Percentiles rank a stretch among this genome's conserved stretches.
These are phyloP conservation scores for Fukomys damarensis DNA, from an alignment of 2,113 vertebrate species.

Conservation along the genomic window DNA sequence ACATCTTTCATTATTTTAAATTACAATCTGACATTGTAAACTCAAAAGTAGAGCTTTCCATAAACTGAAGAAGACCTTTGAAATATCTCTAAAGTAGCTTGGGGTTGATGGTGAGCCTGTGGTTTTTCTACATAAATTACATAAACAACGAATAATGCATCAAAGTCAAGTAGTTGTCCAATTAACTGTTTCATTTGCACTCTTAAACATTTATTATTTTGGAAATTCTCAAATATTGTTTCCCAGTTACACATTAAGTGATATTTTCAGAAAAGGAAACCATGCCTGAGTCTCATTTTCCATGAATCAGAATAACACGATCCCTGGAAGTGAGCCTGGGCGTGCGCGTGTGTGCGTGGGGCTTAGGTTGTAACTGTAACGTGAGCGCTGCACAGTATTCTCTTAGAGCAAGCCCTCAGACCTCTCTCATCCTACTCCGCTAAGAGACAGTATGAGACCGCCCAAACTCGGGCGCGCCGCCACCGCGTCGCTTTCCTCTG, in stretches of 20 bases:
- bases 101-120: background rate
- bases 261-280: background rate
- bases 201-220: background rate
- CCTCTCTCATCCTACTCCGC: conserved; percentile 22
- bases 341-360: rapidly evolving
- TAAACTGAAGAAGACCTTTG: background rate
- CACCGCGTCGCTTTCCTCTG: background rate
- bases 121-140: background rate
- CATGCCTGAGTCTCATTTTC: background rate
- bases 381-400: background rate
- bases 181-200: background rate
- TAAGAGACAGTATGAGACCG: conserved; percentile 79
- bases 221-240: background rate
- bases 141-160: background rate
- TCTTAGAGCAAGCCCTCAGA: too few relatives aligned
- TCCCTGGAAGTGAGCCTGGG: too few relatives aligned
- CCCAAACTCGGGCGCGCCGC: rapidly evolving
- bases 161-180: background rate
- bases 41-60: background rate
- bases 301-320: background rate
- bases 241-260: background rate
- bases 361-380: rapidly evolving
- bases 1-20: background rate
- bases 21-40: background rate
- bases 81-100: background rate